phyloP scores from a whole-genome alignment of 2,797 vertebrate species.

The Myotis vivesi region DNA sequence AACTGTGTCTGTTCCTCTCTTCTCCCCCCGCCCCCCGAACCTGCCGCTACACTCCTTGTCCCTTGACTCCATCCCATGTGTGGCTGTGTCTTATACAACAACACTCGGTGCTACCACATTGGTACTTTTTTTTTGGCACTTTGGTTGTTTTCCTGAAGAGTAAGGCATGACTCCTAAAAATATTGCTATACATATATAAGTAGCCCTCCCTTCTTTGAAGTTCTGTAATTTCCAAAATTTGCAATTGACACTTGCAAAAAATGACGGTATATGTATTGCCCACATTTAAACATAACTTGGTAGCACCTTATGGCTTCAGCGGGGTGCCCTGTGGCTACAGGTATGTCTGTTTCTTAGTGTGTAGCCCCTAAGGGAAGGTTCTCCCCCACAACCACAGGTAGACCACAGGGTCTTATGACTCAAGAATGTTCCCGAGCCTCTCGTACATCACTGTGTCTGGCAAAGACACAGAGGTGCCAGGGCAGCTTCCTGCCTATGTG shows the following conservation, averaged over 20 bases:
- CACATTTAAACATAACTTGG: background rate
- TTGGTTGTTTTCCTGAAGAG: background rate
- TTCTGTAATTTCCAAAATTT: background rate
- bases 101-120: background rate
- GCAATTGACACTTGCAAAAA: background rate
- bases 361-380: background rate
- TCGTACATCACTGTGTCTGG: background rate
- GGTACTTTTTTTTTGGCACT: background rate
- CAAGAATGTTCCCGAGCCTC: background rate
- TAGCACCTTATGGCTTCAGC: background rate
- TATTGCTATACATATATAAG: background rate
- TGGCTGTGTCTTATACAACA: background rate
- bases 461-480: background rate
- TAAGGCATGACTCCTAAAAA: background rate
- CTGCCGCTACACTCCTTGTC: background rate
- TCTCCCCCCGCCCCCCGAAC: background rate
- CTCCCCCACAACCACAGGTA: background rate
- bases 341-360: background rate
- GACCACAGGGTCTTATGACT: background rate
- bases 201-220: background rate
- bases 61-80: background rate
- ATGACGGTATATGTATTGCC: background rate
- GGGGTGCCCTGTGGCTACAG: background rate
- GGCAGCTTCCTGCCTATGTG: background rate
- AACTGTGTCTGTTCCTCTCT: background rate